A percentile compares a stretch with the other conserved stretches of the same genome.
Conservation (phyloP, 2,888 invertebrate genomes). For the Microctonus brassicae region DNA sequence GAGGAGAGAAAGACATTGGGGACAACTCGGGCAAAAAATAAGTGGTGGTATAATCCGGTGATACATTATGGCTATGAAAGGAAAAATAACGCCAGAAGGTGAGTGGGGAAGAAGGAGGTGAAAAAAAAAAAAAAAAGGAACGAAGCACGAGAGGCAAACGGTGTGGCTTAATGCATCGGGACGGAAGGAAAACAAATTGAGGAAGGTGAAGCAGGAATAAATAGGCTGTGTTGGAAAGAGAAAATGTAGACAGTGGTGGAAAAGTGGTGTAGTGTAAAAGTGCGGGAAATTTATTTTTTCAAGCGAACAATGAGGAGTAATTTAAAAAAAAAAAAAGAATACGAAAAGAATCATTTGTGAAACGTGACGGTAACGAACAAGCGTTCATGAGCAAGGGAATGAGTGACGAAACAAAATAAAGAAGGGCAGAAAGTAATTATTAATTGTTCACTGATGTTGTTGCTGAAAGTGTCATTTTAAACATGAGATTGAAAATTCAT, state of each 20-base stretch:
- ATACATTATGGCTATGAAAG: constrained; percentile 7
- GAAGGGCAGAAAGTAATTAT: not conserved
- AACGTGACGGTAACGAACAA: constrained; percentile 8
- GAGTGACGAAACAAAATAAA: not conserved
- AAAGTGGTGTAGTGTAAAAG: not conserved
- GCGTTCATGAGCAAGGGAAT: not conserved
- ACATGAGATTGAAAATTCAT: not conserved
- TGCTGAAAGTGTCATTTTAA: constrained; percentile 9
- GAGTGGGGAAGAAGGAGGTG: not conserved
- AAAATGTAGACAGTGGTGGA: not conserved
- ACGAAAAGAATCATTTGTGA: constrained; percentile 23
- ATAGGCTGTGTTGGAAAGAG: constrained; percentile 8
- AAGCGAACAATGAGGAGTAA: constrained; percentile 5
- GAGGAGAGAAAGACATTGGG: not conserved
- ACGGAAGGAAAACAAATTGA: not conserved
- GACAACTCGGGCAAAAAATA: not conserved
- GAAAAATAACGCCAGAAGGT: not conserved
- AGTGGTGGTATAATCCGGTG: not conserved
- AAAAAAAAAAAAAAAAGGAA: constrained; percentile 6
- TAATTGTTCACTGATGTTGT: constrained; percentile 8
- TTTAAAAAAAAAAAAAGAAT: not conserved
- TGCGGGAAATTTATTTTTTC: constrained; percentile 20
- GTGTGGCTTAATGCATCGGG: constrained; percentile 16
- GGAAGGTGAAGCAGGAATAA: constrained; percentile 9
- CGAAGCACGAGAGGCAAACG: not conserved